A percentile compares a stretch with the other conserved stretches of the same genome.
phyloP scores from a whole-genome alignment of 2,113 vertebrate genomes.

The Hiodon tergisus region DNA sequence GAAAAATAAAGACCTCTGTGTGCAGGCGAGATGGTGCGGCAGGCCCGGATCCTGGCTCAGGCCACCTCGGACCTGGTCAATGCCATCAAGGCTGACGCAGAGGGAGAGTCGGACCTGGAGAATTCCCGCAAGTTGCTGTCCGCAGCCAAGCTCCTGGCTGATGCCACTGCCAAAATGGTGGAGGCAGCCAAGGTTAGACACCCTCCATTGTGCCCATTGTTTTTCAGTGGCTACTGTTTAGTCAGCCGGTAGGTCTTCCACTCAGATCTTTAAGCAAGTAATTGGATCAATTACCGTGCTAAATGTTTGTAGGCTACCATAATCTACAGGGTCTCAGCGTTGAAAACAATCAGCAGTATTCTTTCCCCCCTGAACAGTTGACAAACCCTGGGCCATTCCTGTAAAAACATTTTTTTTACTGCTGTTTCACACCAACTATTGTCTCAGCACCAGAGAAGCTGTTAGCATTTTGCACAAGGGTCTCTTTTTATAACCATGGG shows the following conservation, averaged over 20 bases:
- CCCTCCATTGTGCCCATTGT: not conserved
- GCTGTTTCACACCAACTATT: not conserved
- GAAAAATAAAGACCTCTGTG: not conserved
- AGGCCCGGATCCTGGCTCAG: conserved; percentile 92
- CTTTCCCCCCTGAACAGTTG: too few species aligned
- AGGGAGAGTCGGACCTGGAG: conserved; percentile 88
- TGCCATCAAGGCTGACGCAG: conserved; percentile 92
- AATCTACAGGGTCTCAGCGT: too few species aligned
- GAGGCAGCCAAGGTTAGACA: conserved; percentile 87
- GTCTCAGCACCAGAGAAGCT: not conserved
- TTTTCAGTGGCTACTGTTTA: not conserved
- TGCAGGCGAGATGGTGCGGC: conserved; percentile 93
- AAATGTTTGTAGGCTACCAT: too few species aligned
- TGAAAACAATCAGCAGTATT: too few species aligned
- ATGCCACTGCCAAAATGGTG: conserved; percentile 96
- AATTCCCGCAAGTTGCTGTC: conserved; percentile 94
- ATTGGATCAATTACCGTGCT: too few species aligned
- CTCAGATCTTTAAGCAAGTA: not conserved
- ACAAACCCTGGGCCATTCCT: too few species aligned
- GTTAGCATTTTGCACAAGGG: not conserved
- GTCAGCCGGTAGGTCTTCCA: too few species aligned
- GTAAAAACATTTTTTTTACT: too few species aligned
- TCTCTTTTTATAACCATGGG: not conserved
- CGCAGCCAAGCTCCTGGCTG: conserved; percentile 88
- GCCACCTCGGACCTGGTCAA: conserved; percentile 94